Evolutionary conservation across 2,888 invertebrate genomes (phyloP).

Genomic region (Tetragonisca angustula): DNA sequence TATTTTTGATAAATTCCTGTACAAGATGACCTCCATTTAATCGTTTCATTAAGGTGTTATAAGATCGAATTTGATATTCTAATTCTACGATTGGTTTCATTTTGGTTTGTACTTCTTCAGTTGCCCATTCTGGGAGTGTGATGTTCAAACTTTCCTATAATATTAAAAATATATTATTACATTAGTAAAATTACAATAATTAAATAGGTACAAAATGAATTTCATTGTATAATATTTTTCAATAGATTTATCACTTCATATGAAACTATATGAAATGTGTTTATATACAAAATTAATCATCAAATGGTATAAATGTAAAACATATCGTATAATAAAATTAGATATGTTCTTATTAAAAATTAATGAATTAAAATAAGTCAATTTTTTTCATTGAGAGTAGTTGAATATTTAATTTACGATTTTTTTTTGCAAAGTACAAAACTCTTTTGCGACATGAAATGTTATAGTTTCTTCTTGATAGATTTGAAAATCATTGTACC

Average conservation of each 20-base stretch:
- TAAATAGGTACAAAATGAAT: background rate
- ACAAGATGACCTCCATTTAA: slow-evolving; percentile 11
- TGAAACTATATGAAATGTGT: background rate
- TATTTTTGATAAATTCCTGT: slow-evolving; percentile 21
- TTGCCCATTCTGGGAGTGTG: slow-evolving; percentile 64
- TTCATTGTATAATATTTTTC: background rate
- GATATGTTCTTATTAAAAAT: background rate
- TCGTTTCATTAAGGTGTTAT: slow-evolving; percentile 7
- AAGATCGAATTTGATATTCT: slow-evolving; percentile 43
- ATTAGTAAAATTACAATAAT: background rate
- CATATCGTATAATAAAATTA: background rate
- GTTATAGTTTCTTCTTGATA: background rate
- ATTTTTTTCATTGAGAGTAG: background rate
- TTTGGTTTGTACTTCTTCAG: slow-evolving; percentile 40
- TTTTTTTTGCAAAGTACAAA: background rate
- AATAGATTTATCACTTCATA: background rate
- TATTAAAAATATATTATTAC: background rate
- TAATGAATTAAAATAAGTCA: background rate
- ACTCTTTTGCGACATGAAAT: background rate
- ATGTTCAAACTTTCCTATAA: slow-evolving; percentile 62
- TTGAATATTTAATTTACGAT: background rate
- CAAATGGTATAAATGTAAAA: background rate
- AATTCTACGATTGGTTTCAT: slow-evolving; percentile 30
- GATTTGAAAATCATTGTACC: background rate
- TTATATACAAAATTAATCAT: background rate